A percentile compares a stretch with the other conserved stretches of the same genome.
phyloP scores from a whole-genome alignment of 2,797 vertebrate genomes.

The Rhabdophis nuchalis region DNA sequence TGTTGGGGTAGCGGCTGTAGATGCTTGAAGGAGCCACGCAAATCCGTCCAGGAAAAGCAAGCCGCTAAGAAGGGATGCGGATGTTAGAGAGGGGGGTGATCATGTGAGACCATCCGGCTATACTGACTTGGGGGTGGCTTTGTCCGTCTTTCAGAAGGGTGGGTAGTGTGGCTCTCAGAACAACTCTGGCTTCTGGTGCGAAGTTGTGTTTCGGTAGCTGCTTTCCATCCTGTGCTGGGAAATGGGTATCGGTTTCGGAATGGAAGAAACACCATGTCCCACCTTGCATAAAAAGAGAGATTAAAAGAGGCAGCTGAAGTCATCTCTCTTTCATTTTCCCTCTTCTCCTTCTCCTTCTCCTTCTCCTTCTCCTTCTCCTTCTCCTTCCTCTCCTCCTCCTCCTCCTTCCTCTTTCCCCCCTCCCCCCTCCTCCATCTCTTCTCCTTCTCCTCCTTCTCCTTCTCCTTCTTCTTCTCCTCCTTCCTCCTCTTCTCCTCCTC shows the following conservation, averaged over 20 bases:
- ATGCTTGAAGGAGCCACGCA: constrained; percentile 21
- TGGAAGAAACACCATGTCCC: not conserved
- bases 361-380: too few relatives aligned
- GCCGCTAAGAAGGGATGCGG: accelerated
- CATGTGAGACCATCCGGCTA: not conserved
- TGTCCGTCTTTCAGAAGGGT: not conserved
- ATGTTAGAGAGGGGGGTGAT: not conserved
- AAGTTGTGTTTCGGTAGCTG: not conserved
- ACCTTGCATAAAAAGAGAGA: constrained; percentile 16
- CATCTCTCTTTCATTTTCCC: constrained; percentile 15
- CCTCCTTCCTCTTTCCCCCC: too few relatives aligned
- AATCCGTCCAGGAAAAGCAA: not conserved
- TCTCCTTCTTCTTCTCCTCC: too few relatives aligned
- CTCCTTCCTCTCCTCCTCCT: too few relatives aligned
- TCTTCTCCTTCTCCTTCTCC: too few relatives aligned
- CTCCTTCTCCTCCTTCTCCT: too few relatives aligned
- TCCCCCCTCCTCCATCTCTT: too few relatives aligned
- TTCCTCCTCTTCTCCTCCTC: too few relatives aligned
- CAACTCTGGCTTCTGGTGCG: not conserved
- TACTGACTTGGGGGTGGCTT: accelerated
- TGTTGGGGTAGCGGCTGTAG: accelerated
- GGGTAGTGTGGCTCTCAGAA: not conserved
- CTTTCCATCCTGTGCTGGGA: not conserved
- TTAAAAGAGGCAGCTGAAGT: constrained; percentile 18
- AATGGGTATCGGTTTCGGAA: not conserved